Conservation (phyloP, 2,113 vertebrate genomes). For the Tragelaphus scriptus region DNA sequence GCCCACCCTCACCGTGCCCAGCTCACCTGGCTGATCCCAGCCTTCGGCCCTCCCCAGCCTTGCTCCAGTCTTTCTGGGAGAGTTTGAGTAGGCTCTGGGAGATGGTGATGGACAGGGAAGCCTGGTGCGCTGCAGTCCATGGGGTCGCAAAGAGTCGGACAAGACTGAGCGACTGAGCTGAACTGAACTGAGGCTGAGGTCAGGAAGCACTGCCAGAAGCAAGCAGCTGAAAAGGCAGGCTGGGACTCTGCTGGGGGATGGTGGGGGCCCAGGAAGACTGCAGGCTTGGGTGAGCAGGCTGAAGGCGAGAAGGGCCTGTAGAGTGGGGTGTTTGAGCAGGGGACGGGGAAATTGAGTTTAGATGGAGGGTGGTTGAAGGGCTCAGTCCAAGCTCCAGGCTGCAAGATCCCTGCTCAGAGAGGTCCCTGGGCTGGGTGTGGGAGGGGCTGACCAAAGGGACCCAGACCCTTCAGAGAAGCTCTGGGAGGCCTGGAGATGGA, state of each 20-base stretch:
- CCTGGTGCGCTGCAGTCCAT: neutral
- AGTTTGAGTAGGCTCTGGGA: neutral
- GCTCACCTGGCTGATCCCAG: neutral
- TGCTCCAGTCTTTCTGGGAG: neutral
- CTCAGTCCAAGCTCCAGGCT: neutral
- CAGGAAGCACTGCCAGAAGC: neutral
- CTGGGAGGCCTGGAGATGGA: neutral
- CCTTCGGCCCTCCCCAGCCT: neutral
- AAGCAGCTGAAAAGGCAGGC: neutral
- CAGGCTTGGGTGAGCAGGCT: neutral
- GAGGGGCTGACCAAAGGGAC: too few relatives aligned
- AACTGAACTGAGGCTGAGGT: neutral
- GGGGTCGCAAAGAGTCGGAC: neutral
- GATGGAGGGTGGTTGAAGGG: neutral
- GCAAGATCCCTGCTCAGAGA: neutral
- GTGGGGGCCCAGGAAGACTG: too few relatives aligned
- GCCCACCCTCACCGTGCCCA: neutral
- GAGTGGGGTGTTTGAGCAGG: neutral
- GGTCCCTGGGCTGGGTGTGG: neutral
- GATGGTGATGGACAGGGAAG: neutral
- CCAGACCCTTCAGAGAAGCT: neutral
- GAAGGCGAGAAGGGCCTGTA: accelerated
- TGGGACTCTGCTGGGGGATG: neutral
- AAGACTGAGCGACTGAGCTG: neutral
- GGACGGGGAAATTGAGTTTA: neutral